Conservation (phyloP, 30 jellyfish, hydroid and myxozoan genomes). For the Sanderia malayensis region DNA sequence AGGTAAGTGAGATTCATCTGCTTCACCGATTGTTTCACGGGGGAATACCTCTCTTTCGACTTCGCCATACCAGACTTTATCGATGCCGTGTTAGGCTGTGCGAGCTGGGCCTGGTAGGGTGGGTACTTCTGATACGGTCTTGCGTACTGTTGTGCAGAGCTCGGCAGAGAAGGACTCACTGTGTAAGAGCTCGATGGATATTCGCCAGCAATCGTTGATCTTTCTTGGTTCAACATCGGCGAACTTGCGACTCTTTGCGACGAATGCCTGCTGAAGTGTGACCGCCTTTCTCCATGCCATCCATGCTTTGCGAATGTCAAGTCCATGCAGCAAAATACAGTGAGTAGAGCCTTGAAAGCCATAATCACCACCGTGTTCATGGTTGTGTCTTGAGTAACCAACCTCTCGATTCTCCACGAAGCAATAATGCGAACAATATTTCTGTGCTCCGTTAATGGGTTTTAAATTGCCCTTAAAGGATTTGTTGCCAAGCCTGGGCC, state of each 20-base stretch:
- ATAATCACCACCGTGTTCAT: too few species aligned
- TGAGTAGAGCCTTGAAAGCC: constrained; percentile 14
- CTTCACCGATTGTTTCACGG: constrained; percentile 21
- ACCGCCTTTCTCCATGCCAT: constrained; percentile 58
- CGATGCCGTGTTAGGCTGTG: constrained; percentile 44
- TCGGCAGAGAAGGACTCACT: constrained; percentile 28
- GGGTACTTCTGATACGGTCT: constrained; percentile 58
- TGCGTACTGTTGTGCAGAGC: constrained; percentile 34
- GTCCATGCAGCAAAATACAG: constrained; percentile 48
- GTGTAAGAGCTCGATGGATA: constrained; percentile 14
- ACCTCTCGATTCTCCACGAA: too few species aligned
- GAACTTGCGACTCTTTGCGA: constrained; percentile 5
- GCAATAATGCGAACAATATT: too few species aligned
- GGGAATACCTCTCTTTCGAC: background rate
- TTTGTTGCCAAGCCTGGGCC: constrained; percentile 27
- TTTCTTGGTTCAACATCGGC: constrained; percentile 38
- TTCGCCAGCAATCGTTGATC: constrained; percentile 17
- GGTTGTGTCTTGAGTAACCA: too few species aligned
- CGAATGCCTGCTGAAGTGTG: constrained; percentile 44
- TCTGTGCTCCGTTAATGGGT: too few species aligned
- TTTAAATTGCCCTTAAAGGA: background rate
- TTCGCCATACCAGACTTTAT: constrained; percentile 17
- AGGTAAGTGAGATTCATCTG: constrained; percentile 54
- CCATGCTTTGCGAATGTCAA: constrained; percentile 32
- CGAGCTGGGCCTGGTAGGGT: constrained; percentile 62